Base-by-base conservation (phyloP, 2,113 vertebrate species). In the Smithornis capensis region DNA sequence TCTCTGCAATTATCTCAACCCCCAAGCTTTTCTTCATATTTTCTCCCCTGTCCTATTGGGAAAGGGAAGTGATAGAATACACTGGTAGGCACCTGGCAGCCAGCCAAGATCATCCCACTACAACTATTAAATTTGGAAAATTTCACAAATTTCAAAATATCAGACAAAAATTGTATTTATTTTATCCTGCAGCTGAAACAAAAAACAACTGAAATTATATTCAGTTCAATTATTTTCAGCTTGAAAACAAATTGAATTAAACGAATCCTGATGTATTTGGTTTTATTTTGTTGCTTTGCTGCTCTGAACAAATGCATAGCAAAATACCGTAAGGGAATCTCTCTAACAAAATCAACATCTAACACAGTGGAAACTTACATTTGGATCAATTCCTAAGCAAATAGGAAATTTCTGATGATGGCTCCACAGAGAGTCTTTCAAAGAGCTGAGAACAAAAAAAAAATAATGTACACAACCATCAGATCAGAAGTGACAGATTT, bases 351-450 rank as follows among this genome's bases (percentile, higher is more conserved):
- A 94, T 93, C 76, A 89, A 42, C 47, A 77, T 33, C 42, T 83
- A 88, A 70, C 50, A 40, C 19, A 47, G 17, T 65, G 59, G 70
- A 87, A 92, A 82, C 5, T 79, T 79, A 69, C 45, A 59, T 33
- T 87, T 95, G 87, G 89, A 83, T 94, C 1, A 0, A 73, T 57
- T 95, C 94, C 91, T 92, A 95, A 80, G 47, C 47, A 95, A 97
- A 91, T 80, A 95, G 75, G 84, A 92, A 95, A 91, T 12, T 79
- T 94, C n/a, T 73, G 33, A 67, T 91, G 29, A 55, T 80, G 31
- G 2, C 50, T 94, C 33, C 65, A 94, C 78, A 65, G 37, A 71
- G n/a, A 76, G 8, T 10, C 71, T 87, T 92, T 92, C 74, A 89
- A 91, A 95, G n/a, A 85, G 15, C 7, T 6, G 4, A 5, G 35